Percentiles rank a stretch among this genome's conserved stretches.
Conservation (phyloP, 2,797 vertebrate species). For the Myotis planiceps region DNA sequence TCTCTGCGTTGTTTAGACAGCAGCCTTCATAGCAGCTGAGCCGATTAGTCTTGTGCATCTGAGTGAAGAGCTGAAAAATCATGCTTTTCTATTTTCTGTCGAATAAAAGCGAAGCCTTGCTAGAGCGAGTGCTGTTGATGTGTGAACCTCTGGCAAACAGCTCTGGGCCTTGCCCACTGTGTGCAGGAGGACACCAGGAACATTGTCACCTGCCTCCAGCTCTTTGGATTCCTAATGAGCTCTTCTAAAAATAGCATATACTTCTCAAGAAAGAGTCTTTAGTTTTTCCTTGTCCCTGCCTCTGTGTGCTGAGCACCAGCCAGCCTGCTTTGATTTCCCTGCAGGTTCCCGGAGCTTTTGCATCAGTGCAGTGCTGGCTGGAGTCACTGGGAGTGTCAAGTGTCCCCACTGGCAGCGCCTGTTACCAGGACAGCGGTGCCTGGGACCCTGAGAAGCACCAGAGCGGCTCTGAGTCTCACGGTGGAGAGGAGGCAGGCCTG, state of each 20-base stretch:
- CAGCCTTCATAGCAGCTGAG: not conserved
- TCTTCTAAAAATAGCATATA: not conserved
- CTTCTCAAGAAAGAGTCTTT: not conserved
- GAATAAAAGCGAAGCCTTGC: not conserved
- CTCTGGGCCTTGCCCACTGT: not conserved
- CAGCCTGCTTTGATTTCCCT: slow-evolving; percentile 8
- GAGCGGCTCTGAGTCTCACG: not conserved
- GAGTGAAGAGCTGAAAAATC: not conserved
- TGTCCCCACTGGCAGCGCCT: not conserved
- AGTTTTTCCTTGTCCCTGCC: not conserved
- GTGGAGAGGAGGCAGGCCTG: not conserved
- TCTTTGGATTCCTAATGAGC: not conserved
- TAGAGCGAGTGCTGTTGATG: not conserved
- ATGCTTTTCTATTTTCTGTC: not conserved
- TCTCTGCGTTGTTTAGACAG: not conserved
- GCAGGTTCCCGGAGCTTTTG: not conserved
- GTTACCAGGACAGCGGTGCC: not conserved
- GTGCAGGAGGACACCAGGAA: not conserved
- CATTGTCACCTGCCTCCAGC: not conserved
- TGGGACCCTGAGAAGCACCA: not conserved
- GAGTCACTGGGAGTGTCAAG: not conserved
- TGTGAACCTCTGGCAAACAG: not conserved
- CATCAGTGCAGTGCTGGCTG: not conserved
- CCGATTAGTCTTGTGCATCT: not conserved
- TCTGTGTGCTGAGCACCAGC: not conserved